Conservation (phyloP, 2,888 invertebrate species). For the Plagodis pulveraria region DNA sequence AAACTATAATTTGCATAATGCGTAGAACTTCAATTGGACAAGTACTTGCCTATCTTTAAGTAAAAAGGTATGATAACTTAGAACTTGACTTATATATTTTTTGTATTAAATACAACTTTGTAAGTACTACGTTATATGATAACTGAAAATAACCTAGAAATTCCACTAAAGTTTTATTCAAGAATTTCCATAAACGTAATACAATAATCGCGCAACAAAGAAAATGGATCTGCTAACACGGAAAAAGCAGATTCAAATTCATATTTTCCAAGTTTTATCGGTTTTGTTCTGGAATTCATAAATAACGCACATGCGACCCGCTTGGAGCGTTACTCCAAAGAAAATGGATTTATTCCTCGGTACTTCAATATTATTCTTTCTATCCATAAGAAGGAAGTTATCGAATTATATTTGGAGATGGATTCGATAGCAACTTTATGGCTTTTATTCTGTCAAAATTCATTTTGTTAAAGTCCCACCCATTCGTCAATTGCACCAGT, state of each 20-base stretch:
- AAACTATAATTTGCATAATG: too few relatives aligned
- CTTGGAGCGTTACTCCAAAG: slow-evolving; percentile 12
- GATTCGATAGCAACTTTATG: slow-evolving; percentile 1
- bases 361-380: slow-evolving; percentile 12
- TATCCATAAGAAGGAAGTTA: slow-evolving; percentile 5
- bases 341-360: slow-evolving; percentile 18
- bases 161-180: not conserved
- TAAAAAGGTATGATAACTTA: too few relatives aligned
- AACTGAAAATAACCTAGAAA: not conserved
- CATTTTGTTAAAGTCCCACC: too few relatives aligned
- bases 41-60: too few relatives aligned
- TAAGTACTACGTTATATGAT: not conserved
- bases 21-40: too few relatives aligned
- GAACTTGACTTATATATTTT: too few relatives aligned
- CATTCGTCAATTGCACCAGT: too few relatives aligned
- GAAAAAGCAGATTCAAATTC: slow-evolving; percentile 44
- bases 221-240: slow-evolving; percentile 27
- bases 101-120: too few relatives aligned
- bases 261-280: slow-evolving; percentile 51
- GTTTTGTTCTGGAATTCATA: slow-evolving; percentile 50
- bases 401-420: slow-evolving; percentile 7
- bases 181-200: slow-evolving; percentile 21
- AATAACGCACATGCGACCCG: slow-evolving; percentile 45
- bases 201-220: slow-evolving; percentile 39
- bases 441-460: too few relatives aligned